Evolutionary conservation across 2,113 vertebrate species (phyloP).

Genomic region (Lepus europaeus): DNA sequence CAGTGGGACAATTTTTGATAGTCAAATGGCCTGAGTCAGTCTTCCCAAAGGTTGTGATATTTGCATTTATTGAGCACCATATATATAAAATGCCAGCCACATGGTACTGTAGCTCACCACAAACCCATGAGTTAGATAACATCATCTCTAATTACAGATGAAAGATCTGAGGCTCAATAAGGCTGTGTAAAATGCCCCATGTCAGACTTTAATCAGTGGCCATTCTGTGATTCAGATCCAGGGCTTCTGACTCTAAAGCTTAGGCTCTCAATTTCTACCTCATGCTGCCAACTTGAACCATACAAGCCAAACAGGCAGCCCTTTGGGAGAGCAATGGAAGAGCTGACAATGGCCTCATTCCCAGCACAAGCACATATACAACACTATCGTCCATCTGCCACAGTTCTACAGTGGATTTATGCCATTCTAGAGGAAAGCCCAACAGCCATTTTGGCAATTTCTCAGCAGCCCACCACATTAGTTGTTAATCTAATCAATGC

Average conservation of each 20-base stretch:
- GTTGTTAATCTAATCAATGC: conserved; percentile 56
- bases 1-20: not conserved
- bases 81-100: conserved; percentile 37
- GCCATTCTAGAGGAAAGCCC: conserved; percentile 59
- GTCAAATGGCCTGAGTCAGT: not conserved
- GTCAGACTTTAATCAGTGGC: conserved; percentile 46
- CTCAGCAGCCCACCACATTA: conserved; percentile 26
- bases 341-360: not conserved
- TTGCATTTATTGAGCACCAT: conserved; percentile 32
- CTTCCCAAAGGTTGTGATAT: conserved; percentile 41
- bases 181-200: not conserved
- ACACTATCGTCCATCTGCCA: conserved; percentile 47
- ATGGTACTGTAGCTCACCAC: not conserved
- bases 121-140: not conserved
- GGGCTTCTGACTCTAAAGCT: conserved; percentile 20
- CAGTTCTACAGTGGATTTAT: not conserved
- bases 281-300: conserved; percentile 47
- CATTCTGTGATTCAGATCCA: conserved; percentile 56
- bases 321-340: not conserved
- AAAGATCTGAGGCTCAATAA: not conserved
- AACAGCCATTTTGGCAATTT: conserved; percentile 27
- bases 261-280: conserved; percentile 5
- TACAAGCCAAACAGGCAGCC: conserved; percentile 54
- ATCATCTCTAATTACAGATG: conserved; percentile 56
- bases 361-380: not conserved